Evolutionary conservation across 1,140 invertebrate species (phyloP), one percentile per base, ranked within the genome.

Genomic region (Macrobrachium rosenbergii): DNA sequence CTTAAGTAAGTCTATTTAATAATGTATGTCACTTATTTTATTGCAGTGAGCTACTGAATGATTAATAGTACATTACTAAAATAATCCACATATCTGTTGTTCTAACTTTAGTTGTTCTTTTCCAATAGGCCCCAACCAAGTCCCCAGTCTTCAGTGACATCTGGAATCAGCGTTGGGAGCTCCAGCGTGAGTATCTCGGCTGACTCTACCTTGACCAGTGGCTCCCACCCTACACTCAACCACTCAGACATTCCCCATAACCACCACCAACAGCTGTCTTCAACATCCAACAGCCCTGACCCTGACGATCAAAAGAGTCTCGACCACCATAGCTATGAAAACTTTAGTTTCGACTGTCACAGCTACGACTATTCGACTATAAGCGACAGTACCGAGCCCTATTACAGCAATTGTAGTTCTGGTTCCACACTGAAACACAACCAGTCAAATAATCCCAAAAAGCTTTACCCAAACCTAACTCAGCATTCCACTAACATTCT

Each of bases 401-500:
- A 76, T 37, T 83, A 88, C 43, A 77, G 43, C 43, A 83, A 88
- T 58, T 52, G 21, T n/a, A 82, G 72, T 21, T 67, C 73, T 19
- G 58, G 64, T 60, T 64, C 45, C 37, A 17, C 81, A 60, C 60
- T 21, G 10, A 37, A 67, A 45, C 17, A 76, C 16, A 23, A 58
- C 23, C 62, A 19, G 43, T 59, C 43, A 6, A n/a, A 23, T 58
- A 10, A 78, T 52, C 43, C 60, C 60, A 21, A 67, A 63, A 64
- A 23, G 67, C 78, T 62, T 75, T 76, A 86, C 58, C 78, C 82
- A 37, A 89, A 73, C 64, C 72, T 86, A 28, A 85, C 83, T 45
- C 89, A 89, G 76, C 89, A 89, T 76, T 89, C 87, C 69, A 89
- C 89, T 78, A 89, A 88, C 76, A 89, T 89, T 72, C 81, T 89